These are phyloP conservation scores for Agonopterix arenella DNA, from an alignment of 2,888 invertebrate species.

Conservation along the genomic window DNA sequence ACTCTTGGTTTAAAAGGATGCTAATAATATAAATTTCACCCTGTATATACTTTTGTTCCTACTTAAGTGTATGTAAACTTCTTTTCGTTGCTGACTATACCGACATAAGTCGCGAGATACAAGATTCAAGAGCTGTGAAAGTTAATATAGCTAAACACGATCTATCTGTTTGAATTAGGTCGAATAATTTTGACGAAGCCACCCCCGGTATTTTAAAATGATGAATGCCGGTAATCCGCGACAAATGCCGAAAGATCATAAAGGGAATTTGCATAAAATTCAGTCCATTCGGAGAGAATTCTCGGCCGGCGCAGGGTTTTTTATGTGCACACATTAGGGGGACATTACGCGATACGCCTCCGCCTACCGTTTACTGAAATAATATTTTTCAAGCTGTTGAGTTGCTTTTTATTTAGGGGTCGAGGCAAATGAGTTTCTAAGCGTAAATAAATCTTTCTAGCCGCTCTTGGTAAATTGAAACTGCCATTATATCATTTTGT, in stretches of 20 bases:
- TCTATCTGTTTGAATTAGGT: too few relatives aligned
- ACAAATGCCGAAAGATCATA: slow-evolving; percentile 52
- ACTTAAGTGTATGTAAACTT: too few relatives aligned
- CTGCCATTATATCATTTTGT: too few relatives aligned
- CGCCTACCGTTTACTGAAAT: slow-evolving; percentile 41
- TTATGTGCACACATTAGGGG: slow-evolving; percentile 56
- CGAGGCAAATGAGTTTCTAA: slow-evolving; percentile 65
- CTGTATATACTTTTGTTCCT: too few relatives aligned
- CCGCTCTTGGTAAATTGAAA: background rate
- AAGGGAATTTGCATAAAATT: slow-evolving; percentile 60
- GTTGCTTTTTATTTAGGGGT: slow-evolving; percentile 58
- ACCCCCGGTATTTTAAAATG: slow-evolving; percentile 14
- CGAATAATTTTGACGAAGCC: slow-evolving; percentile 11
- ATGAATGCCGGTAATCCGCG: slow-evolving; percentile 35
- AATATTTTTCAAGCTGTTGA: slow-evolving; percentile 68
- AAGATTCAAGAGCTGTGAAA: too few relatives aligned
- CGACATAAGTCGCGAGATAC: too few relatives aligned
- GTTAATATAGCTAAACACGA: too few relatives aligned
- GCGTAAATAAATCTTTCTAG: slow-evolving; percentile 53
- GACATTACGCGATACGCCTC: slow-evolving; percentile 41
- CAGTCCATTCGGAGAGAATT: slow-evolving; percentile 47
- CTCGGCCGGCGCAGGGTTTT: slow-evolving; percentile 39
- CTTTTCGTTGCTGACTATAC: too few relatives aligned
- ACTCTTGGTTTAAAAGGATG: too few relatives aligned
- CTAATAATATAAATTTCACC: too few relatives aligned